Conservation (phyloP, 2,113 vertebrate species). For the Dromiciops gliroides region DNA sequence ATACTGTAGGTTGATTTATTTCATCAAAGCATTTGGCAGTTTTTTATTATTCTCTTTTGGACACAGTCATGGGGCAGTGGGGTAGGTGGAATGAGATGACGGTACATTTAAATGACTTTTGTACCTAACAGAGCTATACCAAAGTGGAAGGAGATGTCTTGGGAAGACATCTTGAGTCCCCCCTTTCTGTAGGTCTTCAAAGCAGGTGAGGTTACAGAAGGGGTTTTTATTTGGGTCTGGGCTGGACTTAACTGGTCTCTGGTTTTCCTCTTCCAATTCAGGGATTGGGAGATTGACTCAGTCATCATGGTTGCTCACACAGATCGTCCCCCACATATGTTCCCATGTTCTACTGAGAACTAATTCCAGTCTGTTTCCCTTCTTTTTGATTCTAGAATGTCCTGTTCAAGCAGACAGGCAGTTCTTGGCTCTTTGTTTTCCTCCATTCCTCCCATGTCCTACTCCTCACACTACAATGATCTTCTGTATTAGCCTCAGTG, state of each 20-base stretch:
- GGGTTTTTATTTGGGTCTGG: background rate
- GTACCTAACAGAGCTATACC: background rate
- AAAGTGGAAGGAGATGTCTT: background rate
- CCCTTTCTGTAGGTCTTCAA: background rate
- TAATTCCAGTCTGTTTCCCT: background rate
- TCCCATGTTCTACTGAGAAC: background rate
- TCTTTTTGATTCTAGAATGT: background rate
- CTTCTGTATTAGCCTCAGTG: background rate
- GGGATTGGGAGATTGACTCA: background rate
- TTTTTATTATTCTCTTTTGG: background rate
- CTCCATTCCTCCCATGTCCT: background rate
- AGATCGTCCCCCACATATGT: background rate
- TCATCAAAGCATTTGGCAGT: background rate
- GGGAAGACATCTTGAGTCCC: background rate
- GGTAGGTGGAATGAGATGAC: background rate
- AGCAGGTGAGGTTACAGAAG: background rate
- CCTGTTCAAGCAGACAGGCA: background rate
- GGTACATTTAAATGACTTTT: background rate
- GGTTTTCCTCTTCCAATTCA: background rate
- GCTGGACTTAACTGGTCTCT: background rate
- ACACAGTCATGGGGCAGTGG: background rate
- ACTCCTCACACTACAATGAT: background rate
- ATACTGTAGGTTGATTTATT: background rate
- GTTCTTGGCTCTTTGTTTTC: background rate
- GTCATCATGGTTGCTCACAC: background rate